Conservation (phyloP, 2,888 invertebrate species). For the Palloptera scutellata region DNA sequence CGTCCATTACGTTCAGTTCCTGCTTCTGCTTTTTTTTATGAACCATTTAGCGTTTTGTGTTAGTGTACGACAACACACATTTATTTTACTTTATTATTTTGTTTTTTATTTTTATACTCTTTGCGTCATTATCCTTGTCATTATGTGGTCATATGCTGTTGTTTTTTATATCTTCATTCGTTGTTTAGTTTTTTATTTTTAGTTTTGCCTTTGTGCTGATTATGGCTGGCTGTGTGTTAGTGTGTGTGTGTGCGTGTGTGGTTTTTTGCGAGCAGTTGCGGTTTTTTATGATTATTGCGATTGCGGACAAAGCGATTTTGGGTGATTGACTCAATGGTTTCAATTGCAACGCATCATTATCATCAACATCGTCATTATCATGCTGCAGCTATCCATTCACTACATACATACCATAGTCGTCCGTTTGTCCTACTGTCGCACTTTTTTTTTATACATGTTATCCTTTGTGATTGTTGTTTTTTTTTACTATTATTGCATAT, state of each 20-base stretch:
- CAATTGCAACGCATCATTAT: conserved; percentile 15
- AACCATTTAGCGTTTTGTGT: conserved; percentile 15
- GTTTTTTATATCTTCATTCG: background rate
- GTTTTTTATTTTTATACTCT: conserved; percentile 22
- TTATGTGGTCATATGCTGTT: conserved; percentile 18
- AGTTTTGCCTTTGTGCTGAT: background rate
- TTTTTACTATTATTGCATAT: background rate
- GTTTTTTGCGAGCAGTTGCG: conserved; percentile 20
- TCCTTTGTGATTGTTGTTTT: conserved; percentile 11
- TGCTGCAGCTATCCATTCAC: too few relatives aligned
- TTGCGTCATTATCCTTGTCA: conserved; percentile 24
- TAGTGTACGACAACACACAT: conserved; percentile 6
- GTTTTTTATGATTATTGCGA: conserved; percentile 38
- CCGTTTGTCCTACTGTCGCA: background rate
- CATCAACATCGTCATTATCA: background rate
- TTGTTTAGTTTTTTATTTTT: conserved; percentile 10
- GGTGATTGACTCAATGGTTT: conserved; percentile 34
- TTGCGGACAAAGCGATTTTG: conserved; percentile 37
- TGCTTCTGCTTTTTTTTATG: conserved; percentile 21
- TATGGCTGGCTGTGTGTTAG: conserved; percentile 10
- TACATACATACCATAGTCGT: too few relatives aligned
- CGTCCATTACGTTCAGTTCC: background rate
- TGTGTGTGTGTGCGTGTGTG: background rate
- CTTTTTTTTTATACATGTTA: background rate
- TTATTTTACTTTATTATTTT: conserved; percentile 25